Evolutionary conservation across 2,888 invertebrate genomes (phyloP).

Genomic region (Tortrix viridana): DNA sequence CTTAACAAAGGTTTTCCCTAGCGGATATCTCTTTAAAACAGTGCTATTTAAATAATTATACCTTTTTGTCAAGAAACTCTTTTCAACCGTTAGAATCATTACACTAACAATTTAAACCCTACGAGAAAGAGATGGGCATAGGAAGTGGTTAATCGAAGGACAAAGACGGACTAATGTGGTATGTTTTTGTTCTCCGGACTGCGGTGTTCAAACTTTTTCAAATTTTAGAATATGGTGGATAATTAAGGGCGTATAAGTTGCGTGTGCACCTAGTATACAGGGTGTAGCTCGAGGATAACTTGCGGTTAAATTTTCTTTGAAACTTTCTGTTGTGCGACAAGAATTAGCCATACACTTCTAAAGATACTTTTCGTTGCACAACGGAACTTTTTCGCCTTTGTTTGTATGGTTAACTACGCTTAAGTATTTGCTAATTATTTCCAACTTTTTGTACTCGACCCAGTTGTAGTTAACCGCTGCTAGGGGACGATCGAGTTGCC

Average conservation of each 20-base stretch:
- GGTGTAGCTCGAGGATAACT: too few relatives aligned
- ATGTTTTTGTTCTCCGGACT: constrained; percentile 24
- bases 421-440: too few relatives aligned
- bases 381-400: too few relatives aligned
- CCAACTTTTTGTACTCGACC: too few relatives aligned
- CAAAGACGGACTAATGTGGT: constrained; percentile 16
- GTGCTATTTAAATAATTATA: constrained; percentile 31
- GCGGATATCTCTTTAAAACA: constrained; percentile 22
- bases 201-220: constrained; percentile 18
- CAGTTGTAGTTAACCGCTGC: too few relatives aligned
- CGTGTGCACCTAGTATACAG: background rate
- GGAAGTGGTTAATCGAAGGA: constrained; percentile 13
- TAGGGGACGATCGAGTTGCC: too few relatives aligned
- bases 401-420: too few relatives aligned
- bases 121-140: constrained; percentile 27
- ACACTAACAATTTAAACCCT: constrained; percentile 25
- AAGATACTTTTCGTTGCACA: too few relatives aligned
- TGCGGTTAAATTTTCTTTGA: too few relatives aligned
- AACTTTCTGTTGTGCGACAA: too few relatives aligned
- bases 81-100: constrained; percentile 26
- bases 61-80: constrained; percentile 26
- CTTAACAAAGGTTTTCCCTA: constrained; percentile 20
- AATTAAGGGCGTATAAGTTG: background rate
- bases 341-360: too few relatives aligned
- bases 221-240: background rate